A percentile compares a stretch with the other conserved stretches of the same genome.
These are phyloP conservation scores for Napeogenes inachia DNA, from an alignment of 2,888 invertebrate genomes.

Conservation along the genomic window DNA sequence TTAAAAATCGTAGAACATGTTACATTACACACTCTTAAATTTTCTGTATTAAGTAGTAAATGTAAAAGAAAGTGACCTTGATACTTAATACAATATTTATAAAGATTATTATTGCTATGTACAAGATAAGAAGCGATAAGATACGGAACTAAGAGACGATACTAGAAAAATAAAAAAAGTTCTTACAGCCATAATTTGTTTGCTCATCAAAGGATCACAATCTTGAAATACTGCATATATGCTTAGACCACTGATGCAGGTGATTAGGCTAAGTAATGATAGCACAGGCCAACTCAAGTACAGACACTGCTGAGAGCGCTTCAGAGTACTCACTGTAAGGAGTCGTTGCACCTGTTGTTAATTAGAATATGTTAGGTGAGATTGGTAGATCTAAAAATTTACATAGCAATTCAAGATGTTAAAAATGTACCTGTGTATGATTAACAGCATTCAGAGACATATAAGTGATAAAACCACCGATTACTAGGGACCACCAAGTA, in stretches of 20 bases:
- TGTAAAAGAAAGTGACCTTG: too few species aligned
- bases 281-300: conserved; percentile 91
- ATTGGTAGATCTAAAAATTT: background rate
- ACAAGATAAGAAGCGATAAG: too few species aligned
- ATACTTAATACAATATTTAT: too few species aligned
- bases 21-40: too few species aligned
- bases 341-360: conserved; percentile 80
- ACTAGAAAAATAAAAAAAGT: conserved; percentile 3
- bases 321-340: conserved; percentile 82
- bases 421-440: conserved; percentile 80
- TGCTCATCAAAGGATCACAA: conserved; percentile 86
- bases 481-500: conserved; percentile 87
- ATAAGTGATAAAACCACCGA: conserved; percentile 90
- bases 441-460: conserved; percentile 91
- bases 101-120: too few species aligned
- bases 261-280: conserved; percentile 83
- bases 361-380: background rate
- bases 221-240: conserved; percentile 89
- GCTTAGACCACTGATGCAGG: conserved; percentile 87
- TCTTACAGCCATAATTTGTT: conserved; percentile 77
- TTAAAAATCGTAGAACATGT: too few species aligned
- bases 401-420: background rate
- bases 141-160: conserved; percentile 6
- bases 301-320: conserved; percentile 83
- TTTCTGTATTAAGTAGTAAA: too few species aligned